Base-by-base conservation (phyloP, 2,797 vertebrate species). In the Macrochelys suwanniensis region DNA sequence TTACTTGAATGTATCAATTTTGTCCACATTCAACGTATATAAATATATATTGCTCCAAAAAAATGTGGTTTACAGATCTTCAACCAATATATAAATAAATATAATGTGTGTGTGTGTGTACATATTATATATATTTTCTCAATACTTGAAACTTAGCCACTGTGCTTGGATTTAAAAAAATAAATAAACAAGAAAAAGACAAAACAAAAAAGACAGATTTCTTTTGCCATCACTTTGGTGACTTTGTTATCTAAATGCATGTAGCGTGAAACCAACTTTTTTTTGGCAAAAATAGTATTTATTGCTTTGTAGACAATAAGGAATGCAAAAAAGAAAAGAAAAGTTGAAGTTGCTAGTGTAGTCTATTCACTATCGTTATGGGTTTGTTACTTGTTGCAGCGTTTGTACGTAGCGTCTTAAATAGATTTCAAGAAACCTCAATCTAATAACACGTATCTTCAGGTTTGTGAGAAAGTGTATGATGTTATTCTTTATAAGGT, bases 121-220 rank as follows among this genome's bases (percentile, higher is more conserved):
- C 11, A 37, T 82, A 25, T 95, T 50, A 86, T 87, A 95, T 89
- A 76, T 96, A 96, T 98, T 97, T 97, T 98, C 94, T 97, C 91
- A 94, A 98, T 98, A 98, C 98, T 98, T 98, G 98, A 99, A 98
- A 97, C 92, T 97, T 97, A 97, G 97, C 97, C 98, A 97, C 98
- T 98, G 96, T 98, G 97, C 97, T 98, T 97, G 97, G 97, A 95
- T 89, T 65, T 1, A 81, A 92, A 89, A 90, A 71, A 65, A 2
- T n/a, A 25, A 10, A 1, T 2, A 31, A 47, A 23, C 4, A 77
- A 25, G 23, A 56, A 6, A 51, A 76, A 23, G 31, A 7, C 23
- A 95, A 78, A 89, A 90, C 87, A 37, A 1, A n/a, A 54, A 82
- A 97, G 80, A 88, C 78, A 71, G 49, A 61, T 94, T 95, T 96